Conservation (phyloP, 2,797 vertebrate genomes). For the Rhynchonycteris naso region DNA sequence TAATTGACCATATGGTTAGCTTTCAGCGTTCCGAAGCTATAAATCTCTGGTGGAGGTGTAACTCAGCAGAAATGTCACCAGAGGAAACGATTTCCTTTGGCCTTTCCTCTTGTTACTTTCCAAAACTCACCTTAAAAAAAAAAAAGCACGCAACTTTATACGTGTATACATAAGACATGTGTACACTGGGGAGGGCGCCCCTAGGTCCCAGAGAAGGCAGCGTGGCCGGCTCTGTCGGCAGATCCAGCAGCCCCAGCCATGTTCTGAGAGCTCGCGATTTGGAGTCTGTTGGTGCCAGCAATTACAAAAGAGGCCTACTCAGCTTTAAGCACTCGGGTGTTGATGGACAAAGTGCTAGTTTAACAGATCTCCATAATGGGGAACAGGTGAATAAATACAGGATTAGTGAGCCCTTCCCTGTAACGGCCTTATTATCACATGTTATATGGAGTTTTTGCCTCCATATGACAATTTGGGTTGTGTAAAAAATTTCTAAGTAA, state of each 20-base stretch:
- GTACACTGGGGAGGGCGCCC: constrained; percentile 23
- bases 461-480: constrained; percentile 55
- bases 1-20: constrained; percentile 83
- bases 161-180: not conserved
- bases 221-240: not conserved
- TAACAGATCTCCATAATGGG: constrained; percentile 84
- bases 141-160: not conserved
- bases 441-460: constrained; percentile 67
- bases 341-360: constrained; percentile 86
- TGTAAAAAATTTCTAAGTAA: constrained; percentile 50
- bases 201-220: constrained; percentile 67
- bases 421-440: constrained; percentile 81
- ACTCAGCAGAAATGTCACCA: constrained; percentile 81
- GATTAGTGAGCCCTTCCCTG: constrained; percentile 79
- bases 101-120: constrained; percentile 46
- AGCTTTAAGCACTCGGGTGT: constrained; percentile 84
- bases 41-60: constrained; percentile 78
- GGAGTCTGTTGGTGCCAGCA: constrained; percentile 84
- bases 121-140: constrained; percentile 22
- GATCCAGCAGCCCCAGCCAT: constrained; percentile 50
- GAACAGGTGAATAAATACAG: constrained; percentile 87
- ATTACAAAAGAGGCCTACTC: constrained; percentile 84
- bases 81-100: constrained; percentile 58
- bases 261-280: constrained; percentile 75
- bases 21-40: constrained; percentile 77